A percentile compares a stretch with the other conserved stretches of the same genome.
phyloP scores from a whole-genome alignment of 64 coral and sea anemone genomes.

The Actinia tenebrosa region DNA sequence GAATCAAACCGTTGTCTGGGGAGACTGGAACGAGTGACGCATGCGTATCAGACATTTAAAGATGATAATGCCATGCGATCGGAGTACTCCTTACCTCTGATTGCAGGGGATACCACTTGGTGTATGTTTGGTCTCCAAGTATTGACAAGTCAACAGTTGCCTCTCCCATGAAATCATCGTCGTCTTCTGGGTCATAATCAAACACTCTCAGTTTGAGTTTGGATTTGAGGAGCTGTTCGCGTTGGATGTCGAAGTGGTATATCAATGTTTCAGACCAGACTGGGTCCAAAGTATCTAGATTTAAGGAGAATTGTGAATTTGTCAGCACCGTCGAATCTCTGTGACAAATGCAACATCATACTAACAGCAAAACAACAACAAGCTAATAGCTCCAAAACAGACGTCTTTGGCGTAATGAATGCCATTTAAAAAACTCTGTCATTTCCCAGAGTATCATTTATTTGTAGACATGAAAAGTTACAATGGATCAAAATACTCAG shows the following conservation, averaged over 20 bases:
- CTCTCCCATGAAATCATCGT: conserved; percentile 76
- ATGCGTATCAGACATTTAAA: no score
- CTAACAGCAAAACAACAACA: no score
- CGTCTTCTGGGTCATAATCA: conserved; percentile 61
- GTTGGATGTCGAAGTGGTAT: conserved; percentile 44
- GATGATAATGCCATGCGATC: no score
- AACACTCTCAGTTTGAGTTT: conserved; percentile 46
- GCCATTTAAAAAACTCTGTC: no score
- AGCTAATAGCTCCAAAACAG: no score
- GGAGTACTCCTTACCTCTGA: conserved; percentile 36
- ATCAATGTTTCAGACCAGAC: conserved; percentile 39
- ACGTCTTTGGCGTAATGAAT: no score
- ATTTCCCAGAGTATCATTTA: no score
- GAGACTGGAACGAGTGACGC: no score
- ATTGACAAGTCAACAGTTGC: conserved; percentile 41
- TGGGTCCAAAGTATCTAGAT: conserved; percentile 53
- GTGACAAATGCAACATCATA: no score
- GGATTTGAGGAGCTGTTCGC: conserved; percentile 49
- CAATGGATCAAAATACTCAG: no score
- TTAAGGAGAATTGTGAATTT: background rate
- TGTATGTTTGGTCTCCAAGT: conserved; percentile 17
- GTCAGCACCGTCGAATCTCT: background rate
- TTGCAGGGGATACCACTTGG: conserved; percentile 56
- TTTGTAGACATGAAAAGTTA: no score
- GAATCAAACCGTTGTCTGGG: no score